Base-by-base conservation (phyloP, 2,113 vertebrate species). In the Leucopsar rothschildi region DNA sequence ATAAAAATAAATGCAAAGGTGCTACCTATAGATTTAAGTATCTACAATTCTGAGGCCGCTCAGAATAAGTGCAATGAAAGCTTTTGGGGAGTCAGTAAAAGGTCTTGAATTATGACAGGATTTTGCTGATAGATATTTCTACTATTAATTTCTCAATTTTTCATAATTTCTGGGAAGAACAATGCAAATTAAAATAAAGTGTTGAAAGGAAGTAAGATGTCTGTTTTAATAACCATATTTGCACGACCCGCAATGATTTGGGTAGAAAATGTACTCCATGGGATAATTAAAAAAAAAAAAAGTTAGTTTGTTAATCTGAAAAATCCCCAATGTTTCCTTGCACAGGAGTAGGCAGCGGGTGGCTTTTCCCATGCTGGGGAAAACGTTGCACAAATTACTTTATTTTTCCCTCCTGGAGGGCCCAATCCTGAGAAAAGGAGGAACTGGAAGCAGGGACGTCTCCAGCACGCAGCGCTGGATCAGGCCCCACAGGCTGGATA, bases 361-460 rank as follows among this genome's bases (percentile, higher is more conserved):
- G 59, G 40, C 52, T 92, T 84, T 91, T 69, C 47, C 66, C 75
- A 39, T 23, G 75, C 82, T 80, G 78, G 33, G 57, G 70, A 37
- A 83, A 89, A 49, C 0, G 2, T 50, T 59, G 40, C 50, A 49
- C 45, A 80, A 56, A 89, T 72, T 19, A 44, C 61, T 86, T 69
- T 70, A 60, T 66, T 93, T 91, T 91, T 69, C 50, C 63, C 86
- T 66, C 68, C 86, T 91, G 52, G 79, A 82, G 90, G 92, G 85
- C 96, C 93, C 92, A 37, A 42, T 95, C 90, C 92, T 91, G 80
- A n/a, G 72, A 15, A 42, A 35, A 93, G 55, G 63, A 92, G 83
- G 65, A 81, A 66, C 92, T 82, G 61, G 83, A 40, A 84, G 70
- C 45, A 66, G 60, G 77, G 71, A 42, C 8, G 12, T 53, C 45